phyloP scores from a whole-genome alignment of 2,888 invertebrate species.

The Chorisops tibialis region DNA sequence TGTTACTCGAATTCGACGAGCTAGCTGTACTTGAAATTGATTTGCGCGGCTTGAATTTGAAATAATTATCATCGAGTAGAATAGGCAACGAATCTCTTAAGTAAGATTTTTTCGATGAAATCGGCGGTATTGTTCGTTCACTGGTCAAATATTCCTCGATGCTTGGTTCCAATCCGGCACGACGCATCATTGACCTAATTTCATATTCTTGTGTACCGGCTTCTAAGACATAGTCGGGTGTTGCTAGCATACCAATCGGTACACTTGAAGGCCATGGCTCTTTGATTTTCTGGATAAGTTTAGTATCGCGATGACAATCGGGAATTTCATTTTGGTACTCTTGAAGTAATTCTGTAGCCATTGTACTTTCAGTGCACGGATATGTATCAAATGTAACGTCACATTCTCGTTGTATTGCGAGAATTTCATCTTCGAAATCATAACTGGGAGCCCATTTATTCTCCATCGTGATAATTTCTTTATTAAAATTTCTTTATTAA shows the following conservation, averaged over 20 bases:
- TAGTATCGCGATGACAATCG: neutral
- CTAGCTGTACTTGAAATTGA: neutral
- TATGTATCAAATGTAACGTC: slow-evolving; percentile 6
- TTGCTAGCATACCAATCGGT: slow-evolving; percentile 2
- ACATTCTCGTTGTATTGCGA: slow-evolving; percentile 14
- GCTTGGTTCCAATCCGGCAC: slow-evolving; percentile 13
- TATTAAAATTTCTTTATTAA: too few relatives aligned
- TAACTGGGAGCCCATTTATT: neutral
- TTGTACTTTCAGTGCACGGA: neutral
- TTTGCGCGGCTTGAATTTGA: slow-evolving; percentile 11
- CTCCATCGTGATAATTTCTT: too few relatives aligned
- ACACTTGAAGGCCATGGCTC: neutral
- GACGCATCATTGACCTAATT: slow-evolving; percentile 8
- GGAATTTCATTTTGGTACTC: neutral
- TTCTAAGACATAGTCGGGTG: neutral
- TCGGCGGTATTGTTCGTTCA: neutral
- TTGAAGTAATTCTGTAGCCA: neutral
- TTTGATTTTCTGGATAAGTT: neutral
- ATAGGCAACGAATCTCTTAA: neutral
- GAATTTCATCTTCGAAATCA: slow-evolving; percentile 12
- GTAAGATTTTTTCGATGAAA: neutral
- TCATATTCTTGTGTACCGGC: neutral
- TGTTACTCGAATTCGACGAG: neutral
- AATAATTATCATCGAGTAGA: slow-evolving; percentile 4
- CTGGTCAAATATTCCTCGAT: slow-evolving; percentile 12